Evolutionary conservation across 2,113 vertebrate genomes (phyloP).

Genomic region (Salvelinus namaycush): DNA sequence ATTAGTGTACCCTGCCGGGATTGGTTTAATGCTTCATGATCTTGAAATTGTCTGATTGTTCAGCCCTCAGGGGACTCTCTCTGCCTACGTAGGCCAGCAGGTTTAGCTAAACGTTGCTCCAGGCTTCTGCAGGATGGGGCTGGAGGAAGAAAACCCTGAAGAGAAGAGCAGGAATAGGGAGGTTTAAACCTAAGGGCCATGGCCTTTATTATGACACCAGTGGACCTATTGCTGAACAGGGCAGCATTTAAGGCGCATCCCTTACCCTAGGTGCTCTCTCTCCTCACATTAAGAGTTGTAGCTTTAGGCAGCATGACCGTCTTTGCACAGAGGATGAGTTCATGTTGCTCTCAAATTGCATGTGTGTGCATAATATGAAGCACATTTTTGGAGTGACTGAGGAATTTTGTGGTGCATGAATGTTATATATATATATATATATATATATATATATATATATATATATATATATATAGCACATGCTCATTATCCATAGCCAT

Average conservation of each 20-base stretch:
- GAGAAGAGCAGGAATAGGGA: slow-evolving; percentile 41
- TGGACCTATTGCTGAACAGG: slow-evolving; percentile 16
- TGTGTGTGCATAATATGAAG: too few relatives aligned
- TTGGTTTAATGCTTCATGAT: slow-evolving; percentile 99
- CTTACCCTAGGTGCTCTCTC: background rate
- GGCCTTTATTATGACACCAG: slow-evolving; percentile 29
- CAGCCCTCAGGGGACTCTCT: slow-evolving; percentile 86
- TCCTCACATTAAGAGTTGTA: background rate
- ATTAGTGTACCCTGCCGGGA: slow-evolving; percentile 99
- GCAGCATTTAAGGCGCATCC: background rate
- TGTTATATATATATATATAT: too few relatives aligned
- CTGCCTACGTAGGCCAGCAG: slow-evolving; percentile 76
- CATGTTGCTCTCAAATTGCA: background rate
- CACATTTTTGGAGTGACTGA: too few relatives aligned
- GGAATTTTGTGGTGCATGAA: too few relatives aligned
- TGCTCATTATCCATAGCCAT: too few relatives aligned
- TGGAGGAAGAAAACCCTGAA: slow-evolving; percentile 47
- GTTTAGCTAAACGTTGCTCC: slow-evolving; percentile 87
- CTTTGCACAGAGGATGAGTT: background rate
- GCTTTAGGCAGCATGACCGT: background rate
- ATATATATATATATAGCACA: too few relatives aligned
- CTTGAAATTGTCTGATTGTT: slow-evolving; percentile 99
- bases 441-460: too few relatives aligned
- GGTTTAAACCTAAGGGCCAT: slow-evolving; percentile 45
- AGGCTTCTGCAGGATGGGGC: slow-evolving; percentile 62